Conservation (phyloP, 2,797 vertebrate genomes). For the Xenopus petersii region DNA sequence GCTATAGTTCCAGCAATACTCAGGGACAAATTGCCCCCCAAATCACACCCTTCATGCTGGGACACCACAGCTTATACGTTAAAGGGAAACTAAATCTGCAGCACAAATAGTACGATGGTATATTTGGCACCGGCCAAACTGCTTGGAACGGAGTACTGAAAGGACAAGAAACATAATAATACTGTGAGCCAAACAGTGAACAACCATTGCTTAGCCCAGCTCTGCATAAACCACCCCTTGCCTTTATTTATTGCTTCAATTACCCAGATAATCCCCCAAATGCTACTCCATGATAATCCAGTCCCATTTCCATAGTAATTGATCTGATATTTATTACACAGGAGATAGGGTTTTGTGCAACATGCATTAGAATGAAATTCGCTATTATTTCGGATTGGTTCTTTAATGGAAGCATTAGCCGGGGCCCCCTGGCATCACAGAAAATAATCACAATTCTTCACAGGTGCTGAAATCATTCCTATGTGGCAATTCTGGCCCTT, state of each 20-base stretch:
- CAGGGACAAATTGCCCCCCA: too few species aligned
- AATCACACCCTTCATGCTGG: too few species aligned
- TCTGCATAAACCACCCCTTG: too few species aligned
- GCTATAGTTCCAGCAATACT: too few species aligned
- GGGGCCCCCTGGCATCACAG: conserved; percentile 16
- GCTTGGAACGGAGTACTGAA: too few species aligned
- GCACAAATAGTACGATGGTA: too few species aligned
- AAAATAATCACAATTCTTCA: conserved; percentile 17
- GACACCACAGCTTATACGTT: too few species aligned
- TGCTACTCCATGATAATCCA: conserved; percentile 17
- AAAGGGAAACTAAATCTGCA: too few species aligned
- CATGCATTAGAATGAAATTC: conserved; percentile 26
- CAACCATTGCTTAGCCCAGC: too few species aligned
- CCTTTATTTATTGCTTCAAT: conserved; percentile 41
- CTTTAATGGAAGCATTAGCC: conserved; percentile 34
- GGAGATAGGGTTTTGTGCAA: conserved; percentile 6
- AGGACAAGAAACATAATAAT: too few species aligned
- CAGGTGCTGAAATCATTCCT: conserved; percentile 4
- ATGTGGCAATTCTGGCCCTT: not conserved
- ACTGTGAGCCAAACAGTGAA: too few species aligned
- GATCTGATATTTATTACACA: conserved; percentile 33
- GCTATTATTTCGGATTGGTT: conserved; percentile 35
- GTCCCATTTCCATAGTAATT: conserved; percentile 29
- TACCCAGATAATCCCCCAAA: conserved; percentile 41
- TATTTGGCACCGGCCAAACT: too few species aligned